phyloP scores from a whole-genome alignment of 2,888 invertebrate genomes.

The Netelia inedita region DNA sequence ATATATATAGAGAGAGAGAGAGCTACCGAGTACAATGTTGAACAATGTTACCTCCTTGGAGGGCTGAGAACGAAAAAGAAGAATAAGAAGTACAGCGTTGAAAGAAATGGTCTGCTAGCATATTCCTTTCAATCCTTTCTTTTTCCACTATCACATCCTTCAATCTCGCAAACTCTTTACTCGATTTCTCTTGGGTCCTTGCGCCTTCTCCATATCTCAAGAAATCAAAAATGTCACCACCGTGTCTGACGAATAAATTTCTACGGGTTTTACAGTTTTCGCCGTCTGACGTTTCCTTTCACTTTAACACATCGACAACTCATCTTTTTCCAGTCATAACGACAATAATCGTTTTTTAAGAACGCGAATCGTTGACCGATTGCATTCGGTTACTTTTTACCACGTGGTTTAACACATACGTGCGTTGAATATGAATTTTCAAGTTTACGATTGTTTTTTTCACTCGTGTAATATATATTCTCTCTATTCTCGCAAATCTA shows the following conservation, averaged over 20 bases:
- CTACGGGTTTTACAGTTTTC: neutral
- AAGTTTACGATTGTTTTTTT: too few species aligned
- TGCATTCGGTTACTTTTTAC: too few species aligned
- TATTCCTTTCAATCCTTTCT: neutral
- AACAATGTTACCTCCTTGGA: constrained; percentile 18
- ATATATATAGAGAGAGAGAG: neutral
- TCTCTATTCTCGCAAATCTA: constrained; percentile 18
- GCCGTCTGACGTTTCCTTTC: too few species aligned
- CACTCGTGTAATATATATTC: neutral
- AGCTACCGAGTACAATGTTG: neutral
- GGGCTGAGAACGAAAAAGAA: constrained; percentile 3
- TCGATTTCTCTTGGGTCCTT: neutral
- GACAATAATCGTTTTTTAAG: too few species aligned
- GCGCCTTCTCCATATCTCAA: neutral
- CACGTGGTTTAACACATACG: too few species aligned
- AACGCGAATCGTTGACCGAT: too few species aligned
- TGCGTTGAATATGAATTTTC: too few species aligned
- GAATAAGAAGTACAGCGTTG: constrained; percentile 4
- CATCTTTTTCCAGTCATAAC: too few species aligned
- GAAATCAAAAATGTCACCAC: neutral
- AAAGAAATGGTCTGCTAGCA: constrained; percentile 16
- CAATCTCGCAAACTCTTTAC: neutral
- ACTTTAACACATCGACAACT: too few species aligned
- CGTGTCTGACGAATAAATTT: neutral
- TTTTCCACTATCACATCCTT: neutral